Conservation (phyloP, 2,797 vertebrate species). For the Syngnathus rostellatus region DNA sequence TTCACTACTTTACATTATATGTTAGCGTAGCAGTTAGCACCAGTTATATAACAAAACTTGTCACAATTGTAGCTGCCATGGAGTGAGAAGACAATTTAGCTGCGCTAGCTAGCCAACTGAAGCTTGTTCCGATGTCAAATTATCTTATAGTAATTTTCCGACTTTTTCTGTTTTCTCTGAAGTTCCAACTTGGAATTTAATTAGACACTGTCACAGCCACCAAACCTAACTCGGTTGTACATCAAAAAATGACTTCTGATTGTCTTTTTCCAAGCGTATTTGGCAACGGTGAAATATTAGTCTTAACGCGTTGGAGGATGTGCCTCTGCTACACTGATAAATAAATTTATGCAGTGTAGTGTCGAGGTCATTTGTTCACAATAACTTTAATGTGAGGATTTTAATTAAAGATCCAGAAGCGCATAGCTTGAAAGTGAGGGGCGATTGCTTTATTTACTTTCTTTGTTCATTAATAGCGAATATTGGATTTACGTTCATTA, state of each 20-base stretch:
- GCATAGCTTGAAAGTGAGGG: not conserved
- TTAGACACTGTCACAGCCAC: not conserved
- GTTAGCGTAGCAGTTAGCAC: not conserved
- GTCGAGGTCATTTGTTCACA: slow-evolving; percentile 19
- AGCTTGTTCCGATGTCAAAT: not conserved
- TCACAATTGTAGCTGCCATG: too few species aligned
- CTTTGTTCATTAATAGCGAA: slow-evolving; percentile 41
- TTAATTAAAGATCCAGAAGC: slow-evolving; percentile 38
- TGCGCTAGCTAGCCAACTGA: too few species aligned
- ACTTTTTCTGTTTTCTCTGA: not conserved
- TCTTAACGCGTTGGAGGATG: not conserved
- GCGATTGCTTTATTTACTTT: slow-evolving; percentile 2
- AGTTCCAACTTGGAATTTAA: not conserved
- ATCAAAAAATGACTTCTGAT: not conserved
- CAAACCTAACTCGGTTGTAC: not conserved
- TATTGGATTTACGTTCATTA: slow-evolving; percentile 52
- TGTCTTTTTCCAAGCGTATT: not conserved
- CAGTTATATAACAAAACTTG: too few species aligned
- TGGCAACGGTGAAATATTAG: not conserved
- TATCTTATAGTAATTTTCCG: not conserved
- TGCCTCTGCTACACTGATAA: not conserved
- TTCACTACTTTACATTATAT: not conserved
- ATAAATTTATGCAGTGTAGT: not conserved
- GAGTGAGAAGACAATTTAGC: too few species aligned
- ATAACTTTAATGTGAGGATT: slow-evolving; percentile 16